Percentiles rank a stretch among this genome's conserved stretches.
Evolutionary conservation across 2,113 vertebrate genomes (phyloP).

Genomic region (Heloderma charlesbogerti): DNA sequence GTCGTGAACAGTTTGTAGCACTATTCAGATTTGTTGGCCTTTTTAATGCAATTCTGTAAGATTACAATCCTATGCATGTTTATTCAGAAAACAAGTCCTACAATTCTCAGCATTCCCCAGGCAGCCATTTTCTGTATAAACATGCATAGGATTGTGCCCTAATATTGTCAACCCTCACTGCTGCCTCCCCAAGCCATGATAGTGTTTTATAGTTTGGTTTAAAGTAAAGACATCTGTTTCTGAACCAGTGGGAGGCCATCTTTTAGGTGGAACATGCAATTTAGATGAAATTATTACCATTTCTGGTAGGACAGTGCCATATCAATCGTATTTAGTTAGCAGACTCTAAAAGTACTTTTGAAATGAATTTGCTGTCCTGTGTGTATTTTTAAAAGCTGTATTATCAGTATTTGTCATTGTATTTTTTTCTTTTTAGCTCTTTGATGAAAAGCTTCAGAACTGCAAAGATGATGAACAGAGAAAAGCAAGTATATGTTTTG

Average conservation of each 20-base stretch:
- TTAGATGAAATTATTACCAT: background rate
- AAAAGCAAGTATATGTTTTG: constrained; percentile 86
- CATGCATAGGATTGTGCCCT: background rate
- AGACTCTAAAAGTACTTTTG: background rate
- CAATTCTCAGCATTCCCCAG: no score
- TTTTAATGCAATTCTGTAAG: background rate
- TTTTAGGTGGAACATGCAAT: background rate
- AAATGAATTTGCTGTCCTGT: constrained; percentile 1
- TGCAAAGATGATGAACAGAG: constrained; percentile 98
- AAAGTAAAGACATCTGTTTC: background rate
- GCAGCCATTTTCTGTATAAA: no score
- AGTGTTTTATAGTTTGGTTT: background rate
- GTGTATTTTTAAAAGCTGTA: constrained; percentile 12
- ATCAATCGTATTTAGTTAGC: background rate
- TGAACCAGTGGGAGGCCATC: background rate
- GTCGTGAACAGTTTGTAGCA: background rate
- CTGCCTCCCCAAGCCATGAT: background rate
- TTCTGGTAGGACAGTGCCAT: background rate
- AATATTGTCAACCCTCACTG: background rate
- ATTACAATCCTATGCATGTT: background rate
- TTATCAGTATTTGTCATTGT: constrained; percentile 33
- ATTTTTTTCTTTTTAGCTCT: constrained; percentile 83
- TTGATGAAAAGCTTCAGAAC: constrained; percentile 98
- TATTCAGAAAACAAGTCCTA: no score
- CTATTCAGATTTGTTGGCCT: background rate